A percentile compares a stretch with the other conserved stretches of the same genome.
These are phyloP conservation scores for Rotaria socialis DNA, from an alignment of 2,888 invertebrate genomes.

Conservation along the genomic window DNA sequence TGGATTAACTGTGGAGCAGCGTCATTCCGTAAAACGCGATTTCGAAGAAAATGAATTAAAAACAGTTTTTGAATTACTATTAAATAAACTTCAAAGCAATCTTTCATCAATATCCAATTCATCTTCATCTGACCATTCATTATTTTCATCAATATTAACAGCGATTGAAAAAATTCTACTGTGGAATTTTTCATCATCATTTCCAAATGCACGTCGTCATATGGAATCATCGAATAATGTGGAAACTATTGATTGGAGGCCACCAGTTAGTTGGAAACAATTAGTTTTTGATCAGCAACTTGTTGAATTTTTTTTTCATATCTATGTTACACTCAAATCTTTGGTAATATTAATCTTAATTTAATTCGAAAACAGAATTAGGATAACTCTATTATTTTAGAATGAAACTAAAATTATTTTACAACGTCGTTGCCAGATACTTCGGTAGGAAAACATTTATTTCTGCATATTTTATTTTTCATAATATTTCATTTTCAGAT, in stretches of 20 bases:
- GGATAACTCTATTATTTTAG: neutral
- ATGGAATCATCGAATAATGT: neutral
- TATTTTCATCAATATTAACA: neutral
- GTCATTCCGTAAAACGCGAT: neutral
- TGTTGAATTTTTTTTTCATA: conserved; percentile 17
- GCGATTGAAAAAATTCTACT: neutral
- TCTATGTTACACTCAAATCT: neutral
- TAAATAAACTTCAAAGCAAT: conserved; percentile 7
- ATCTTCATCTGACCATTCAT: neutral
- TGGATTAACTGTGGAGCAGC: neutral
- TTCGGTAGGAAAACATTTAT: neutral
- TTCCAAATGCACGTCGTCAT: neutral
- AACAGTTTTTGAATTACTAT: conserved; percentile 11
- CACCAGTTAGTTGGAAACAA: neutral
- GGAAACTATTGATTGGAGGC: neutral
- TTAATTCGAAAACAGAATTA: too few relatives aligned
- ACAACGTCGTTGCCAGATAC: conserved; percentile 10
- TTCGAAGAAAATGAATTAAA: conserved; percentile 24
- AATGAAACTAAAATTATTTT: neutral
- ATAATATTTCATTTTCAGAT: neutral
- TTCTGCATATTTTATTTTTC: too few relatives aligned
- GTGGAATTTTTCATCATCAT: neutral
- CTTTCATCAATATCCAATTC: too few relatives aligned
- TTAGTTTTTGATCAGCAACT: neutral
- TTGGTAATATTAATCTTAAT: too few relatives aligned